Percentiles rank a stretch among this genome's conserved stretches.
These are phyloP conservation scores for Craniophora ligustri DNA, from an alignment of 2,888 invertebrate species.

Conservation along the genomic window DNA sequence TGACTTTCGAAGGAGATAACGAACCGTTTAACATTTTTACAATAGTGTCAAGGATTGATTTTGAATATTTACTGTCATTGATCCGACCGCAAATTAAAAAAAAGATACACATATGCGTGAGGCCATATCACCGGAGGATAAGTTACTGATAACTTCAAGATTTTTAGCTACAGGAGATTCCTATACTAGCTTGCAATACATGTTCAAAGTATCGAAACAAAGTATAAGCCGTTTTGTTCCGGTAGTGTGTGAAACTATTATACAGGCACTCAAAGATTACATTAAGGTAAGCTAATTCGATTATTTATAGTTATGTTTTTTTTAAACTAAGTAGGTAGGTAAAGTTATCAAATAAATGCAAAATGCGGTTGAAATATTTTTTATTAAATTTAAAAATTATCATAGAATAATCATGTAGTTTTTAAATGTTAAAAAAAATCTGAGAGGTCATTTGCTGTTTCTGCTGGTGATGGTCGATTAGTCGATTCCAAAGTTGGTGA, in stretches of 20 bases:
- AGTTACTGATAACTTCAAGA: background rate
- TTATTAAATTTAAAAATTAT: conserved; percentile 24
- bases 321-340: conserved; percentile 4
- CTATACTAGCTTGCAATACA: background rate
- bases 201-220: background rate
- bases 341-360: conserved; percentile 27
- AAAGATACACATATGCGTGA: too few relatives aligned
- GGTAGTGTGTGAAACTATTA: background rate
- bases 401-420: conserved; percentile 9
- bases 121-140: too few relatives aligned
- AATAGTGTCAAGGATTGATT: conserved; percentile 12
- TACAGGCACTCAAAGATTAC: background rate
- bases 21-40: conserved; percentile 14
- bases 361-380: conserved; percentile 22
- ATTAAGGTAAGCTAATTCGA: too few relatives aligned
- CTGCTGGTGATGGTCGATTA: conserved; percentile 27
- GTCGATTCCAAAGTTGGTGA: conserved; percentile 24
- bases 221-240: background rate
- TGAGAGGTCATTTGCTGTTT: conserved; percentile 16
- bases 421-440: too few relatives aligned
- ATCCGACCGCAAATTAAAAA: too few relatives aligned
- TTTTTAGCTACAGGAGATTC: background rate
- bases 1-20: too few relatives aligned
- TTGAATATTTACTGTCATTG: conserved; percentile 10
- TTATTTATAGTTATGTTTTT: too few relatives aligned